These are phyloP conservation scores for Cyanoderma ruficeps DNA, from an alignment of 2,113 vertebrate species.

Conservation along the genomic window DNA sequence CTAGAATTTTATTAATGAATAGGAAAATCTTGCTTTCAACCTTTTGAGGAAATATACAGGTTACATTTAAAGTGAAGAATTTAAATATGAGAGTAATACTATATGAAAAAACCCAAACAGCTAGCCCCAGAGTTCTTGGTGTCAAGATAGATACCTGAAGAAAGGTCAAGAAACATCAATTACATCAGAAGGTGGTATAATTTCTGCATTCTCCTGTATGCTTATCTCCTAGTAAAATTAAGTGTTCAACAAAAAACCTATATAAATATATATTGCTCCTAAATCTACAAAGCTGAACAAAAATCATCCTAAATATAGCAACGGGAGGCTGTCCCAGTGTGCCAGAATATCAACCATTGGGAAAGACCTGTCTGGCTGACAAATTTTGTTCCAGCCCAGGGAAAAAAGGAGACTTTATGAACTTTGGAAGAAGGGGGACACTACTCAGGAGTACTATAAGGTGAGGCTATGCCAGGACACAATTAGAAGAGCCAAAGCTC, in stretches of 20 bases:
- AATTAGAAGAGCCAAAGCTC: neutral
- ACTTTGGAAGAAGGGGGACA: neutral
- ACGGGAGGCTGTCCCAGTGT: neutral
- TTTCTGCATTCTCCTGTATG: neutral
- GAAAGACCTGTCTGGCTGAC: neutral
- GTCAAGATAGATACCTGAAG: neutral
- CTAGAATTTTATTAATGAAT: neutral
- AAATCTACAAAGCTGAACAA: neutral
- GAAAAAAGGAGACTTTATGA: neutral
- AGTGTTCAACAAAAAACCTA: accelerated
- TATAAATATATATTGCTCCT: neutral
- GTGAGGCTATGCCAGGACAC: neutral
- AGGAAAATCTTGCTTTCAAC: neutral
- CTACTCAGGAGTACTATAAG: neutral
- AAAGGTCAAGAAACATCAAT: neutral
- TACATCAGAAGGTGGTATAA: neutral
- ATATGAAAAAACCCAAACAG: neutral
- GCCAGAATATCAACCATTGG: accelerated
- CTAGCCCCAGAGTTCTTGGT: neutral
- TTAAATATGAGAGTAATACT: neutral
- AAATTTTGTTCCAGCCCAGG: neutral
- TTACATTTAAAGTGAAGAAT: neutral
- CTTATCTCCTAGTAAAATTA: neutral
- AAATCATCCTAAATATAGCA: accelerated
- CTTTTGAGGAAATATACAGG: neutral